Conservation (phyloP, 35 echinoderm and acorn worm genomes). For the Strongylocentrotus purpuratus region DNA sequence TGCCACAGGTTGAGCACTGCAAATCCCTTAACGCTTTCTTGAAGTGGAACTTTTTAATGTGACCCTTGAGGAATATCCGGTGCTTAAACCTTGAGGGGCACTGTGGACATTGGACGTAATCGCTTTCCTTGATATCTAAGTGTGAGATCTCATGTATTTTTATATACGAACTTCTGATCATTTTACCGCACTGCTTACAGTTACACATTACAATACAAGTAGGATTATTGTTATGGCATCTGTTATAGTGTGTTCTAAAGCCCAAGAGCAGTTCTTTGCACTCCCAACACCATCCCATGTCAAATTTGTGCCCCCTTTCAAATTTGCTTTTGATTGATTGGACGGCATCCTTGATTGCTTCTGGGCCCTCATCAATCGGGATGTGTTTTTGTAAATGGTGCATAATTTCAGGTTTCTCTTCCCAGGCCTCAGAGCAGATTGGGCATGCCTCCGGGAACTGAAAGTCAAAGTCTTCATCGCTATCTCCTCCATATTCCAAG, state of each 20-base stretch:
- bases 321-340: not conserved
- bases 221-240: not conserved
- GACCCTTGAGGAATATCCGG: not conserved
- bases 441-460: too few relatives aligned
- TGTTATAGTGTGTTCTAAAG: not conserved
- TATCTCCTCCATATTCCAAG: too few relatives aligned
- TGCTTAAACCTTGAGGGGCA: not conserved
- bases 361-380: not conserved
- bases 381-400: not conserved
- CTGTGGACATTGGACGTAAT: not conserved
- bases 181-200: conserved; percentile 24
- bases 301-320: not conserved
- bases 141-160: not conserved
- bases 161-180: not conserved
- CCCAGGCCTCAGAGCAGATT: not conserved
- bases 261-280: not conserved
- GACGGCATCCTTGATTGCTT: not conserved
- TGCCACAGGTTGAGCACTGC: conserved; percentile 43
- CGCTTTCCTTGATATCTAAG: not conserved
- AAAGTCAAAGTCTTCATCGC: too few relatives aligned
- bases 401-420: not conserved
- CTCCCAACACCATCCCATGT: not conserved
- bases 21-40: not conserved
- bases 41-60: not conserved
- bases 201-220: not conserved